Evolutionary conservation across 2,797 vertebrate genomes (phyloP).

Genomic region (Pseudotriccus pelzelni): DNA sequence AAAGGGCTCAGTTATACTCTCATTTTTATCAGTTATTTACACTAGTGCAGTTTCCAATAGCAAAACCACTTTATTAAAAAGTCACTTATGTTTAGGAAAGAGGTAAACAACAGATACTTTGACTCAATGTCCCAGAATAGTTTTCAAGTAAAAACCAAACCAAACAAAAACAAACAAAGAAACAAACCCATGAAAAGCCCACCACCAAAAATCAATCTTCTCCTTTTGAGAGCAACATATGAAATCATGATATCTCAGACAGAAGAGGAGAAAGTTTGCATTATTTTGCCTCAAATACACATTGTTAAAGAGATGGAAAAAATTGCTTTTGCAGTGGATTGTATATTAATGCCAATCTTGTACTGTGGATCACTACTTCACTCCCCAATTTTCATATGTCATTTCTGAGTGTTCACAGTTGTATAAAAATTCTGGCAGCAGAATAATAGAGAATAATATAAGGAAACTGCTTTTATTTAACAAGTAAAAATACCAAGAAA

Average conservation of each 20-base stretch:
- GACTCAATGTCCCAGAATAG: neutral
- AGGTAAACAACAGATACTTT: neutral
- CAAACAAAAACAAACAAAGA: too few species aligned
- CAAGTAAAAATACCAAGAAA: neutral
- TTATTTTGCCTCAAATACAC: neutral
- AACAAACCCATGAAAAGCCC: neutral
- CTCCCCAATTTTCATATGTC: neutral
- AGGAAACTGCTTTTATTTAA: neutral
- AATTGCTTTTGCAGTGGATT: neutral
- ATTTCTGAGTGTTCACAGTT: neutral
- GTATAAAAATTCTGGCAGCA: neutral
- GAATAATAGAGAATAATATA: neutral
- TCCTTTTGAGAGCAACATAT: neutral
- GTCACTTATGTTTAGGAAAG: neutral
- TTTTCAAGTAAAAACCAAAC: neutral
- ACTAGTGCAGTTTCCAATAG: neutral
- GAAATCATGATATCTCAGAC: neutral
- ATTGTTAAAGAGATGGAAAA: neutral
- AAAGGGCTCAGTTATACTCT: neutral
- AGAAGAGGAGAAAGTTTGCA: neutral
- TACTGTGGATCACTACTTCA: neutral
- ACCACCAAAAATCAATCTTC: neutral
- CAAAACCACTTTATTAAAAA: neutral
- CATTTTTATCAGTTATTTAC: neutral
- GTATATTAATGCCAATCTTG: neutral